Base-by-base conservation (phyloP, 37 sponge, comb jelly and placozoan genomes). In the Ianthella basta region DNA sequence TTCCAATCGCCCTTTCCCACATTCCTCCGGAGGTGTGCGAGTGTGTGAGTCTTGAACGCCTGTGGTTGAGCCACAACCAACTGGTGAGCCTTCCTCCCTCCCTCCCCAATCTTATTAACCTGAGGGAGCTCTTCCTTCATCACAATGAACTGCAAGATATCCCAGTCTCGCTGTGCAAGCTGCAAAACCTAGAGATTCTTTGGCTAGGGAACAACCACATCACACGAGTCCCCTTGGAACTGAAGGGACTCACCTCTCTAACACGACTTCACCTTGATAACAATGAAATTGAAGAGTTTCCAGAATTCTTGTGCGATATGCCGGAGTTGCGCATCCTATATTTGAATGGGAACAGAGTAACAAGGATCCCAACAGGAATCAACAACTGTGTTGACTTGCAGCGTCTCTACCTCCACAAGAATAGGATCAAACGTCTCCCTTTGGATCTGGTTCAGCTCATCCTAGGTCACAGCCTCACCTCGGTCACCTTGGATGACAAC, bases 1-100 rank as follows among this genome's bases (percentile, higher is more conserved):
- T 44, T 8, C 50, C 50, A 10, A 44, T 44, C 8, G 3, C 87
- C 15, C 82, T 93, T 21, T 60, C 80, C 55, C 54, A 21, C 0
- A 69, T 93, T 6, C 93, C 93, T 32, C 27, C 38, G 20, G 73
- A 85, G 18, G 85, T 89, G 36, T 93, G 90, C 59, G 69, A 80
- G 13, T 57, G 87, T 24, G 30, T 82, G 40, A 74, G 32, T 35
- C 69, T 93, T 29, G 79, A 93, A 82, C 79, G 90, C 30, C 79
- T 93, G 25, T 93, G 93, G 90, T 82, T 82, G 14, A 88, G 89
- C 41, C 93, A 93, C 70, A 93, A 93, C 56, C 27, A 53, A 5
- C 83, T 93, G 56, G 15, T 80, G 24, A 27, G 86, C 34, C 85
- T 93, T 50, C 93, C 93, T 6, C 53, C 72, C 50, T 56, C 74